Evolutionary conservation across 2,888 invertebrate genomes (phyloP), one percentile per base, ranked within the genome.

Genomic region (Bimastos eiseni): DNA sequence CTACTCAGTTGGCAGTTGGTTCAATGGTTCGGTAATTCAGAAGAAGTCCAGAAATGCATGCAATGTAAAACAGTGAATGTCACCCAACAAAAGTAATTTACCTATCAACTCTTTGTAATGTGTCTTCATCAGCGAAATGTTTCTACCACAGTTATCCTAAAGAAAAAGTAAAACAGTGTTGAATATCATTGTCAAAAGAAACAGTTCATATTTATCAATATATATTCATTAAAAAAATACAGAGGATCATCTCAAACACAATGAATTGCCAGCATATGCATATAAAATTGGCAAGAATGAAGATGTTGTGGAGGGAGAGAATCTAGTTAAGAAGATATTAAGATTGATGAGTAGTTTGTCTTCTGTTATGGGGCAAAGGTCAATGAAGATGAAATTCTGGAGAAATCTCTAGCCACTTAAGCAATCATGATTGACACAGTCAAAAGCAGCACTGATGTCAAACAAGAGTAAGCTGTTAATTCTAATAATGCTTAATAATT

Each of bases 71-170:
- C n/a, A n/a, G 70, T 70, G n/a, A 70, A 70, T 70, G 70, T 70
- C 30, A 70, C n/a, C 70, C 70, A 70, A 70, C 70, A 70, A 70
- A 70, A 70, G 5, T 8, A n/a, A n/a, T n/a, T 70, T n/a, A 70
- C 70, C n/a, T 30, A 70, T 70, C 86, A 86, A 86, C 34, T 37
- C 36, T 86, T 37, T 34, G 34, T 86, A 36, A 21, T 86, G 21
- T 15, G 21, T 86, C 37, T 36, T 86, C 34, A 86, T 21, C 86
- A 15, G 86, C 24, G 86, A 86, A 86, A 86, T 86, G 37, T 86
- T 86, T 86, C 86, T 86, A 36, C 86, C 86, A 86, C 34, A 86
- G 36, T 6, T 37, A n/a, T 86, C 86, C 86, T 86, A 36, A 70
- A 70, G 70, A 70, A 70, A 70, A 3, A 70, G 70, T n/a, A 70